Base-by-base conservation (phyloP, 2,888 invertebrate species). In the Protonemura montana region DNA sequence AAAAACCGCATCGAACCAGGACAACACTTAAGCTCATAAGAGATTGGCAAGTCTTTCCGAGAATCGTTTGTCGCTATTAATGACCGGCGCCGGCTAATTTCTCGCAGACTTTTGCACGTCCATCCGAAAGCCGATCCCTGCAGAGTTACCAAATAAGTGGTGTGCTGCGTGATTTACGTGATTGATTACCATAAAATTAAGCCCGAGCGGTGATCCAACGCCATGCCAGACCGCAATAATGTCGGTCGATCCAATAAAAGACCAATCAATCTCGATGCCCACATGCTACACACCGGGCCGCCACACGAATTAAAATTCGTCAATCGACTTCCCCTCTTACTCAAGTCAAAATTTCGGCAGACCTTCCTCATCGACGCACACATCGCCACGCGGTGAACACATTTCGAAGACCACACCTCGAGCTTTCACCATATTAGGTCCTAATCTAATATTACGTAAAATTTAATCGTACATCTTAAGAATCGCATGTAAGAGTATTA, bases 381-480 rank as follows among this genome's bases (percentile, higher is more conserved):
- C 29, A 29, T 7, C 10, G 30, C 2, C 30, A 81, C 27, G 27
- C 7, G 35, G 35, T 35, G 35, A 6, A 10, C 35, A 35, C 35
- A 35, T 35, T 35, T 3, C 35, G 35, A 13, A 82, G 41, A 41
- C 82, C 41, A 21, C 82, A 25, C 82, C 35, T n/a, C 82, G n/a
- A 25, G n/a, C 82, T 82, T 41, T 41, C 82, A 41, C 82, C 26
- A 82, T 41, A 82, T 41, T 35, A 26, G 82, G 30, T 26, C 82
- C 82, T 35, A 82, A 82, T 82, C 42, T 41, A 82, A 82, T 82
- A 82, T 82, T 82, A 82, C 82, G 82, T 82, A 82, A 82, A 82
- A 82, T 41, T 35, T 82, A 82, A 82, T 82, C 82, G 28, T 26
- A 78, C 78, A 78, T 27, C 78, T 28, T 7, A 27, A 27, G 78